Percentiles rank a stretch among this genome's conserved stretches.
These are phyloP conservation scores for Oreochromis niloticus DNA, from an alignment of 2,113 vertebrate species.

Conservation along the genomic window DNA sequence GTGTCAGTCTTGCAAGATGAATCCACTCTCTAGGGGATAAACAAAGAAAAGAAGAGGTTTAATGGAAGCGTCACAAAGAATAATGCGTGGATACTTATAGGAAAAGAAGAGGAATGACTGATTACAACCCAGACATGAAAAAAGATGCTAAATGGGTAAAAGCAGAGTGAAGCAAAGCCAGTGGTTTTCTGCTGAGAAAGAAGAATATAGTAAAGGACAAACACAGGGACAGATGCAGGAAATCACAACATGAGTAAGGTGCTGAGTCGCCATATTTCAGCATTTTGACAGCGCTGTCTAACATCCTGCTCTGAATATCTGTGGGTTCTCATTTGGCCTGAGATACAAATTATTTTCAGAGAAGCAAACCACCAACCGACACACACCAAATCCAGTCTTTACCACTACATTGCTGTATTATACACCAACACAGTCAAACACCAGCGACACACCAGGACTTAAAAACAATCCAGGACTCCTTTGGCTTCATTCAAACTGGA, in stretches of 20 bases:
- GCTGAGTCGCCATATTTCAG: neutral
- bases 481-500: neutral
- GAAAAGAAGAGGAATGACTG: neutral
- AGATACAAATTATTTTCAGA: neutral
- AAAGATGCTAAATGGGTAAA: neutral
- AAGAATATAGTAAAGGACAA: neutral
- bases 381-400: neutral
- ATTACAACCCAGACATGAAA: accelerated
- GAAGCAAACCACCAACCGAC: accelerated
- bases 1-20: neutral
- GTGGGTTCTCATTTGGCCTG: neutral
- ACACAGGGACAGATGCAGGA: neutral
- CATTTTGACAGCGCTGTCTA: neutral
- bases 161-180: neutral
- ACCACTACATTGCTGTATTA: neutral
- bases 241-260: neutral
- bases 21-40: neutral
- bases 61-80: neutral
- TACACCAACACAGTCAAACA: neutral
- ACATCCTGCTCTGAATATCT: neutral
- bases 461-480: neutral
- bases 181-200: neutral
- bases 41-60: neutral
- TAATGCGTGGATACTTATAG: neutral
- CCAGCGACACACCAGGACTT: neutral